These are phyloP conservation scores for Larimichthys crocea DNA, from an alignment of 2,113 vertebrate genomes.

Conservation along the genomic window DNA sequence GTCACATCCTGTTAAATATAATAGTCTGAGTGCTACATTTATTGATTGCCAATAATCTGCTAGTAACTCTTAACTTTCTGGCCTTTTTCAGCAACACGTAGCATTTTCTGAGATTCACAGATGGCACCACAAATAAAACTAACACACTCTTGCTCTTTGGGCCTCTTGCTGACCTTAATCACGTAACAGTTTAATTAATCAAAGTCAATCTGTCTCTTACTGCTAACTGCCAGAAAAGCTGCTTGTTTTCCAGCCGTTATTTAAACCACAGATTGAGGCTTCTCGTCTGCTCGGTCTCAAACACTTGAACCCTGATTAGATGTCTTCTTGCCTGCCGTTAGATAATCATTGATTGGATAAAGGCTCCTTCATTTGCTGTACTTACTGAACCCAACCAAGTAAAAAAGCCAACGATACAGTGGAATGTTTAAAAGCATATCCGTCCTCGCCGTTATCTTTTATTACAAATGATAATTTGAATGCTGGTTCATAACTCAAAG, in stretches of 20 bases:
- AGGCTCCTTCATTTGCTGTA: constrained; percentile 9
- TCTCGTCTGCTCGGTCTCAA: background rate
- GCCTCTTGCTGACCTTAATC: constrained; percentile 31
- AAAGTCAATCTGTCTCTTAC: constrained; percentile 1
- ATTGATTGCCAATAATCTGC: background rate
- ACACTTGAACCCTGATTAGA: background rate
- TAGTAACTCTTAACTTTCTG: background rate
- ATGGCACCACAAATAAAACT: background rate
- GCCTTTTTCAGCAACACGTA: background rate
- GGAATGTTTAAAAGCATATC: background rate
- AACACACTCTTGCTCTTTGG: background rate
- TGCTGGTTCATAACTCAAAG: background rate
- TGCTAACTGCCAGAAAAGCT: background rate
- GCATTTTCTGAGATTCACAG: background rate
- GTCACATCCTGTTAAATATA: background rate
- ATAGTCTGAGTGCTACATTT: background rate
- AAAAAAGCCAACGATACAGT: background rate
- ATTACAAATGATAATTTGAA: background rate
- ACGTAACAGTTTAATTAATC: constrained; percentile 40
- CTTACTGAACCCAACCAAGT: background rate
- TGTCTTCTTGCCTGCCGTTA: background rate
- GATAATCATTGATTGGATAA: constrained; percentile 2
- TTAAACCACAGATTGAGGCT: background rate
- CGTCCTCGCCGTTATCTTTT: background rate
- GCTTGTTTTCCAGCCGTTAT: background rate